These are phyloP conservation scores for Proctacanthus coquilletti DNA, from an alignment of 1,140 invertebrate genomes.

Conservation along the genomic window DNA sequence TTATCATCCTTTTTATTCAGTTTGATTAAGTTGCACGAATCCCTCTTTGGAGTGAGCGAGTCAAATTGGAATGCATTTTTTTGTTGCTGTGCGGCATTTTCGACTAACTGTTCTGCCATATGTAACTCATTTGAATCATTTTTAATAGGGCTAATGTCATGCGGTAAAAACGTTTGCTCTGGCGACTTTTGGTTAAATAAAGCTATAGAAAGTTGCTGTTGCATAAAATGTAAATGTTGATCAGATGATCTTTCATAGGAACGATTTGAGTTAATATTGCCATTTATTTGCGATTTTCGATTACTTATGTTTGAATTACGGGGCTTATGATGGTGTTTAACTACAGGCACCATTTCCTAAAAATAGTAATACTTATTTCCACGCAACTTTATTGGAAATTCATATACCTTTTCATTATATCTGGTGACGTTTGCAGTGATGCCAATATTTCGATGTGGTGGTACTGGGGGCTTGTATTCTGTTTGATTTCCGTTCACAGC, in stretches of 20 bases:
- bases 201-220: constrained; percentile 5
- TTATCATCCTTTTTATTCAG: neutral
- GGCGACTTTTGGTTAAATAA: constrained; percentile 4
- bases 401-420: neutral
- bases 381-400: neutral
- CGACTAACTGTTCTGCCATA: constrained; percentile 28
- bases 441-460: constrained; percentile 62
- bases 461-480: constrained; percentile 70
- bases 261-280: constrained; percentile 1
- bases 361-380: neutral
- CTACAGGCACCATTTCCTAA: constrained; percentile 1
- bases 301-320: constrained; percentile 1
- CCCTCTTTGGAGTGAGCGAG: constrained; percentile 28
- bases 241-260: neutral
- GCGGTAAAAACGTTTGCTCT: constrained; percentile 4
- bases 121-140: constrained; percentile 15
- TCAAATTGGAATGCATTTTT: constrained; percentile 29
- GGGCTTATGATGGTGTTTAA: constrained; percentile 2
- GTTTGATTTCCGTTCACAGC: constrained; percentile 30
- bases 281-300: constrained; percentile 4
- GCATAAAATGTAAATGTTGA: constrained; percentile 5
- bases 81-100: constrained; percentile 24
- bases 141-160: neutral
- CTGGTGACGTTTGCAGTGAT: constrained; percentile 18
- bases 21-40: no score